Base-by-base conservation (phyloP, 2,888 invertebrate species). In the Timandra comae region DNA sequence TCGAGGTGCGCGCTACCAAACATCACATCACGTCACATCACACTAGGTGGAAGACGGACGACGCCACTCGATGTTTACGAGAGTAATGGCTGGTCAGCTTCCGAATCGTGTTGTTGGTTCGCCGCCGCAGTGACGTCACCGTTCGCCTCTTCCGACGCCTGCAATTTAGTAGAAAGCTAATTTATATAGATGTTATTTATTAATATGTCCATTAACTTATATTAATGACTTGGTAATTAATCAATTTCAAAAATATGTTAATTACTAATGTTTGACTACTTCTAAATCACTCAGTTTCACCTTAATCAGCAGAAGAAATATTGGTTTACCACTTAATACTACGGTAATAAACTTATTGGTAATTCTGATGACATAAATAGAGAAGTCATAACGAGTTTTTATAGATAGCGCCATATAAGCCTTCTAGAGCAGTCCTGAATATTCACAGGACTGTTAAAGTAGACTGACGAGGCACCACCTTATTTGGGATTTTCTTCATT, bases 401-500 rank as follows among this genome's bases (percentile, higher is more conserved):
- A 16, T 1, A 16, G 24, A 24, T 49, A 50, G 46, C 56, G 20
- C 63, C 63, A 49, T 63, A 61, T 63, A 72, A 52, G 70, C 49
- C 72, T 79, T 50, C 27, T 21, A 39, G 39, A 26, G 10, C 41
- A 43, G 41, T 43, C 41, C 43, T 36, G 26, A 10, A 43, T 36
- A 29, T 39, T 67, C 46, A 53, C 64, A 76, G 76, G 78, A 78
- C 79, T 80, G 80, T 80, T 76, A 78, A 77, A 75, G 75, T 79
- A 80, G 79, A 81, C 79, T 81, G 80, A 78, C 63, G 68, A 49
- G 59, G 41, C 10, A 26, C 10, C 33, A 66, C 24, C 24, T 4
- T 9, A 22, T 8, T n/a, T n/a, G n/a, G n/a, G n/a, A n/a, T n/a
- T 9, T 8, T 9, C 9, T 8, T 20, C 20, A 20, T 2, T 6